phyloP scores from a whole-genome alignment of 1,140 invertebrate species.

The Nomia melanderi region DNA sequence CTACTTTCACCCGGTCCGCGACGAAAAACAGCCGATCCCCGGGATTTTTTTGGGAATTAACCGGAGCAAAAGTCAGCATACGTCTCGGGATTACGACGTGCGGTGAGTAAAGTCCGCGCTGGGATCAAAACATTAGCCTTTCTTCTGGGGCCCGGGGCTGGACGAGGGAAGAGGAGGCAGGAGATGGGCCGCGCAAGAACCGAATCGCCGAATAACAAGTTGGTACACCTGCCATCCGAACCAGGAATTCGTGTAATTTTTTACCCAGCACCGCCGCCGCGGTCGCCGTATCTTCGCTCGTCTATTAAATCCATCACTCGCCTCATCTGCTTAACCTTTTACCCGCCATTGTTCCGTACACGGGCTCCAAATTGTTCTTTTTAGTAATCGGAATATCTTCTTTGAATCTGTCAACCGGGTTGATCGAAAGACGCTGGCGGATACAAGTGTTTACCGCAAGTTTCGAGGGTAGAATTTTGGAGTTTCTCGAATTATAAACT shows the following conservation, averaged over 20 bases:
- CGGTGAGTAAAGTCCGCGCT: conserved; percentile 41
- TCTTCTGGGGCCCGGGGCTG: conserved; percentile 16
- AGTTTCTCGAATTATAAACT: too few species aligned
- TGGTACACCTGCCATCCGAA: conserved; percentile 55
- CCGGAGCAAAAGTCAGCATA: conserved; percentile 44
- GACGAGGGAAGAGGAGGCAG: too few species aligned
- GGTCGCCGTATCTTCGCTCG: conserved; percentile 4
- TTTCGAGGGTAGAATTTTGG: too few species aligned
- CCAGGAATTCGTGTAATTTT: conserved; percentile 53
- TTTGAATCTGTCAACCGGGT: too few species aligned
- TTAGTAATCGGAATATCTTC: too few species aligned
- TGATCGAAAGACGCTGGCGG: too few species aligned
- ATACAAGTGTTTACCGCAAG: too few species aligned
- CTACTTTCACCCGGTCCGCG: conserved; percentile 47
- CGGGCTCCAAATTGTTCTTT: too few species aligned
- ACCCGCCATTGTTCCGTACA: too few species aligned
- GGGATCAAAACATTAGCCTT: conserved; percentile 60
- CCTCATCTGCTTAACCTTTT: too few species aligned
- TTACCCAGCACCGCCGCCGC: conserved; percentile 9
- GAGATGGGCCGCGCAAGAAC: conserved; percentile 48
- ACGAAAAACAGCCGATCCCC: conserved; percentile 51
- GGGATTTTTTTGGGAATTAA: conserved; percentile 68
- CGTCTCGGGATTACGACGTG: conserved; percentile 52
- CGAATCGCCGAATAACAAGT: conserved; percentile 57
- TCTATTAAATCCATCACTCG: conserved; percentile 43